These are phyloP conservation scores for Pseudolycoriella hygida DNA, from an alignment of 2,888 invertebrate genomes.

Conservation along the genomic window DNA sequence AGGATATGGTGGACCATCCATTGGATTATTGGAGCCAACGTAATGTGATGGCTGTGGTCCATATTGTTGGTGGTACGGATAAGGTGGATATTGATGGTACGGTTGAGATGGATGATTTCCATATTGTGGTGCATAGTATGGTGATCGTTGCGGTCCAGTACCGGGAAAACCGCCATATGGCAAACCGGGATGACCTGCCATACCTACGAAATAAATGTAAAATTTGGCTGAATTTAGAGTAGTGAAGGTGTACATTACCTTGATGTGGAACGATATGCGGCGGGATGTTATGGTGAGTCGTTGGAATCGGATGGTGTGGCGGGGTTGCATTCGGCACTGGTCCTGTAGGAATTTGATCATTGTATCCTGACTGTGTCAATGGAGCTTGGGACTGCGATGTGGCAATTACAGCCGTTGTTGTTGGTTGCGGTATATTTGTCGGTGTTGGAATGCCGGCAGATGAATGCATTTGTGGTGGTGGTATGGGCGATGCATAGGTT, in stretches of 20 bases:
- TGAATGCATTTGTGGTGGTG: constrained; percentile 5
- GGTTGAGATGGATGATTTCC: constrained; percentile 26
- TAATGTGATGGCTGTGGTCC: constrained; percentile 23
- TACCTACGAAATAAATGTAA: constrained; percentile 9
- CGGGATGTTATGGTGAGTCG: constrained; percentile 13
- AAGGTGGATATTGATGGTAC: constrained; percentile 21
- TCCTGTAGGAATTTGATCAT: constrained; percentile 10
- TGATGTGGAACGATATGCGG: constrained; percentile 14
- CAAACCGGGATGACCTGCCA: constrained; percentile 22
- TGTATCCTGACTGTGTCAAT: constrained; percentile 1
- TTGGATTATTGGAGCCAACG: constrained; percentile 13
- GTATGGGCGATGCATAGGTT: neutral
- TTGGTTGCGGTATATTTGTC: constrained; percentile 39
- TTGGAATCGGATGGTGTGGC: constrained; percentile 11
- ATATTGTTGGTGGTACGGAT: constrained; percentile 24
- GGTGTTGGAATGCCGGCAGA: constrained; percentile 8
- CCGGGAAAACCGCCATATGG: constrained; percentile 23
- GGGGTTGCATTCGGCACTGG: constrained; percentile 12
- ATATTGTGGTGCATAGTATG: constrained; percentile 29
- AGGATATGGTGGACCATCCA: constrained; percentile 17
- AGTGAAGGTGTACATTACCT: neutral
- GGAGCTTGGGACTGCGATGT: constrained; percentile 26
- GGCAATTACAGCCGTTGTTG: constrained; percentile 25
- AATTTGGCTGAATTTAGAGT: neutral
- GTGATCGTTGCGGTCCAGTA: constrained; percentile 23